Conservation (phyloP, 2,113 vertebrate genomes). For the Tachysurus vachellii region DNA sequence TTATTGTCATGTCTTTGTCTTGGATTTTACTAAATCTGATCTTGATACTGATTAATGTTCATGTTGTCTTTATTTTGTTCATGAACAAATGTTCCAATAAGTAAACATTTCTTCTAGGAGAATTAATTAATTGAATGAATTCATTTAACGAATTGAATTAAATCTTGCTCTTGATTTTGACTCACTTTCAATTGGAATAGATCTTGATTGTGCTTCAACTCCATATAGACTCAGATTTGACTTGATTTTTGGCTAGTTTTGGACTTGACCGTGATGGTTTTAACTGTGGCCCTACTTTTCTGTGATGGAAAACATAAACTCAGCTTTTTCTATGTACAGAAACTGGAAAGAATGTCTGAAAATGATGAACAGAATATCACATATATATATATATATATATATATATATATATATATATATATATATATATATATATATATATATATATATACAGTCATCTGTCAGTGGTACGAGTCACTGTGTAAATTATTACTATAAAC, state of each 20-base stretch:
- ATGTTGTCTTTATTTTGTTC: background rate
- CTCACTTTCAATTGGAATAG: background rate
- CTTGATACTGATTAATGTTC: background rate
- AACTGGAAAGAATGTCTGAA: background rate
- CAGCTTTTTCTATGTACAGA: background rate
- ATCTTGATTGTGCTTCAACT: background rate
- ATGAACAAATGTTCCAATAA: background rate
- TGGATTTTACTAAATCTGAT: background rate
- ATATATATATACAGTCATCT: too few relatives aligned
- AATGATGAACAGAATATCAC: background rate
- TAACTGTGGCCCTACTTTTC: background rate
- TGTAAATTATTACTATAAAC: background rate
- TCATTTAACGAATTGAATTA: background rate
- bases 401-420: too few relatives aligned
- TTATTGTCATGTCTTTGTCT: too few relatives aligned
- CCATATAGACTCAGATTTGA: background rate
- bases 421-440: too few relatives aligned
- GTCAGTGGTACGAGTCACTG: background rate
- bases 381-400: too few relatives aligned
- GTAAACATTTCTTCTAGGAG: background rate
- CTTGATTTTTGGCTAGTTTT: background rate
- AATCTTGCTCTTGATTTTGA: background rate
- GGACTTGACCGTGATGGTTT: background rate
- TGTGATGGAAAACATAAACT: background rate
- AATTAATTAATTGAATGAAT: background rate